Base-by-base conservation (phyloP, 2,797 vertebrate species). In the Manis crassicaudata region DNA sequence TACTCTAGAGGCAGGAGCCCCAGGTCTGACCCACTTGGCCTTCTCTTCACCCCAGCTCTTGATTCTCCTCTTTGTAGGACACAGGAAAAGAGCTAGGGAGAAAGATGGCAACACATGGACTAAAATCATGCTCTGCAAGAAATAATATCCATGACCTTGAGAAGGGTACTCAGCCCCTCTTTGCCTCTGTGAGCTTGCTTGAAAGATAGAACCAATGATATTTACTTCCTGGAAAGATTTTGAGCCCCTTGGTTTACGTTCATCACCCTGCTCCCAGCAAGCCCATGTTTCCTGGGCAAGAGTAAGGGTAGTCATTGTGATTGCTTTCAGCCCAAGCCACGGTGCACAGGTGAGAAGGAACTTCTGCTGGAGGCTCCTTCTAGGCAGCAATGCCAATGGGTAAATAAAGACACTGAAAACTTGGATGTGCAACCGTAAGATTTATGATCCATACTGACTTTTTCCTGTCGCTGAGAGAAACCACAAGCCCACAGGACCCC, bases 381-480 rank as follows among this genome's bases (percentile, higher is more conserved):
- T 32, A 29, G 18, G 56, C 88, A 68, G 35, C 87, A 62, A 43
- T 52, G 20, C 46, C 43, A n/a, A 16, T 23, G 65, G 73, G 21
- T 18, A 32, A 58, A 68, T 46, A 65, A 67, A 68, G 40, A 80
- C 32, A 43, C 63, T 0, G 23, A 77, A 76, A 73, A 72, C 68
- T 60, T 90, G 63, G 18, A 54, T 32, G 13, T 43, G 58, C 17
- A 60, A 37, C 58, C 16, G 0, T 27, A 25, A 75, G 62, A 82
- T 65, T 92, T 79, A 84, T 70, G 50, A 46, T 82, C 54, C 20
- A 7, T n/a, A 37, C 54, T 32, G 85, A 54, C 88, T 85, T 77
- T 76, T 81, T 96, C 88, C 91, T 75, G 63, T 88, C 68, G 10
- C 37, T 37, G 20, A 88, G 96, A 86, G 88, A 95, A 96, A 63